Evolutionary conservation across 1,140 invertebrate species (phyloP).

Genomic region (Adelges cooleyi): DNA sequence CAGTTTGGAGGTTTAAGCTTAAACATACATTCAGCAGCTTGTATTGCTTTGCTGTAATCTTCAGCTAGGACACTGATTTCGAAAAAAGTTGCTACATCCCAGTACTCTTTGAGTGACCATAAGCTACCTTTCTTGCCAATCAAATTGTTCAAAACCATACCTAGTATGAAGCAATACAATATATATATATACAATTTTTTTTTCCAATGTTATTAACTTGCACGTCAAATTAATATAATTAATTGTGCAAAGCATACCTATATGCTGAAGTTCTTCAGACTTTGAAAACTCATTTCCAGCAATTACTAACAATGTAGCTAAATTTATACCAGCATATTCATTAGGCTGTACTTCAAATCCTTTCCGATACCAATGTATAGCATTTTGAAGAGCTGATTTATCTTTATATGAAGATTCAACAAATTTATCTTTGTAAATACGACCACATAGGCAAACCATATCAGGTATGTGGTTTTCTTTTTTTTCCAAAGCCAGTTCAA

Average conservation of each 20-base stretch:
- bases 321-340: conserved; percentile 98
- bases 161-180: conserved; percentile 39
- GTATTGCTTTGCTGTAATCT: conserved; percentile 92
- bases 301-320: conserved; percentile 95
- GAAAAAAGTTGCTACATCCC: conserved; percentile 99
- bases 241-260: conserved; percentile 48
- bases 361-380: conserved; percentile 96
- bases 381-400: conserved; percentile 73
- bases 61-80: conserved; percentile 96
- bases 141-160: conserved; percentile 90
- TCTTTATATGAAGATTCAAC: conserved; percentile 89
- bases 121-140: conserved; percentile 97
- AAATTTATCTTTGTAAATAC: conserved; percentile 99
- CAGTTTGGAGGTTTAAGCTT: conserved; percentile 96
- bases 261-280: conserved; percentile 79
- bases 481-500: conserved; percentile 77
- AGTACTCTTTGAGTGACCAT: conserved; percentile 87
- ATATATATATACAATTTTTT: conserved; percentile 8
- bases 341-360: conserved; percentile 95
- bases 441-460: conserved; percentile 94
- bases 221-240: no score
- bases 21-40: conserved; percentile 98
- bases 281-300: conserved; percentile 90
- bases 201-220: neutral
- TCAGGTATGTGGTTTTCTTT: conserved; percentile 91